Percentiles rank a stretch among this genome's conserved stretches.
phyloP scores from a whole-genome alignment of 2,888 invertebrate genomes.

The Rhagophthalmus giganteus region DNA sequence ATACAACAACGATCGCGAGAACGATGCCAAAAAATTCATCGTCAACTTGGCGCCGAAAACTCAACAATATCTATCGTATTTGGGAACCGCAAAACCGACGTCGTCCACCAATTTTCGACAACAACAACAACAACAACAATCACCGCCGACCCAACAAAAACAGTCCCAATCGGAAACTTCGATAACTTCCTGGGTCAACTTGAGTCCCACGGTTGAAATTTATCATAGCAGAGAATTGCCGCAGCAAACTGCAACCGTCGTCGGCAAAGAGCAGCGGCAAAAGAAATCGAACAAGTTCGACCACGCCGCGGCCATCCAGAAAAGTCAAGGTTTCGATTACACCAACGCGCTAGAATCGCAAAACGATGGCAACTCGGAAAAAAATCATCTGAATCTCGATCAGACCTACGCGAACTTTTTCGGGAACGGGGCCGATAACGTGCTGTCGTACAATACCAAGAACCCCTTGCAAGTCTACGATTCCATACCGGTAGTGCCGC shows the following conservation, averaged over 20 bases:
- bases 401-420: neutral
- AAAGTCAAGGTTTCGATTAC: slow-evolving; percentile 57
- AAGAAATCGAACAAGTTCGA: slow-evolving; percentile 47
- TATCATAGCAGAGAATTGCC: slow-evolving; percentile 39
- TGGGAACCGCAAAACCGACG: slow-evolving; percentile 22
- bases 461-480: neutral
- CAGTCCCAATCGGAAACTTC: slow-evolving; percentile 1
- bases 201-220: slow-evolving; percentile 48
- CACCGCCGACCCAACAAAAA: too few species aligned
- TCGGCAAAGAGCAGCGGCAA: slow-evolving; percentile 8
- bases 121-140: slow-evolving; percentile 1
- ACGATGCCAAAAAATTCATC: slow-evolving; percentile 17
- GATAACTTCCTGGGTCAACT: slow-evolving; percentile 40
- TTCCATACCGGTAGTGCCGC: neutral
- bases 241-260: neutral
- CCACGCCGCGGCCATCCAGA: slow-evolving; percentile 54
- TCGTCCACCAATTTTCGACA: slow-evolving; percentile 3
- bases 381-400: neutral
- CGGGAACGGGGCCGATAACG: neutral
- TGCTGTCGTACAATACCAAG: neutral
- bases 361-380: neutral
- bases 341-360: slow-evolving; percentile 49
- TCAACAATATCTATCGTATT: slow-evolving; percentile 28
- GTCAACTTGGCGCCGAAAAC: slow-evolving; percentile 29
- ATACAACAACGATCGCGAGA: slow-evolving; percentile 4